Evolutionary conservation across 2,797 vertebrate genomes (phyloP).

Genomic region (Nothura maculosa): DNA sequence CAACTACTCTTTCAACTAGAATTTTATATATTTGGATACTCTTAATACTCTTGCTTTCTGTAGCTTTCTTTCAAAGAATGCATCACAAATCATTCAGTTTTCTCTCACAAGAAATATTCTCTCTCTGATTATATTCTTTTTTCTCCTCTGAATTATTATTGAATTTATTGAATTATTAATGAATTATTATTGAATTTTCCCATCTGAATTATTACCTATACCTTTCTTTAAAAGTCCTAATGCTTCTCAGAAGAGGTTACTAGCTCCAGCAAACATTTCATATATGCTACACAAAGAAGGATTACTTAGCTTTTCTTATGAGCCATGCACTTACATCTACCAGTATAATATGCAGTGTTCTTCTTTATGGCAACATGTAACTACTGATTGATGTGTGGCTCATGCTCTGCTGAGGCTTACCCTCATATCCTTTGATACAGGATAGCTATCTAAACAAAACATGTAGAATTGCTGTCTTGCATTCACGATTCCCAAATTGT

Average conservation of each 20-base stretch:
- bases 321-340: neutral
- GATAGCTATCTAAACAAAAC: neutral
- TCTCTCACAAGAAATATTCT: neutral
- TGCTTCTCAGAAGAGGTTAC: neutral
- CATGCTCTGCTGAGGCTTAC: conserved; percentile 27
- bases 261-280: neutral
- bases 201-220: neutral
- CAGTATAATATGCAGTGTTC: neutral
- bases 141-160: neutral
- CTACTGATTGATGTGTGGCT: neutral
- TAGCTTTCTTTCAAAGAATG: neutral
- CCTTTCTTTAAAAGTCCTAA: neutral
- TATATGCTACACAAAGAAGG: neutral
- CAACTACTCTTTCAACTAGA: neutral
- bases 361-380: neutral
- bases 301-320: neutral
- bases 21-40: neutral
- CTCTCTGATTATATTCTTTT: neutral
- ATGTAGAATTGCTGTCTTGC: neutral
- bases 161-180: too few relatives aligned
- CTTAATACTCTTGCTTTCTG: neutral
- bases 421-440: conserved; percentile 1
- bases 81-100: neutral
- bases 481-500: neutral
- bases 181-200: neutral